Evolutionary conservation across 2,888 invertebrate genomes (phyloP), one percentile per base, ranked within the genome.

Genomic region (Epinotia demarniana): DNA sequence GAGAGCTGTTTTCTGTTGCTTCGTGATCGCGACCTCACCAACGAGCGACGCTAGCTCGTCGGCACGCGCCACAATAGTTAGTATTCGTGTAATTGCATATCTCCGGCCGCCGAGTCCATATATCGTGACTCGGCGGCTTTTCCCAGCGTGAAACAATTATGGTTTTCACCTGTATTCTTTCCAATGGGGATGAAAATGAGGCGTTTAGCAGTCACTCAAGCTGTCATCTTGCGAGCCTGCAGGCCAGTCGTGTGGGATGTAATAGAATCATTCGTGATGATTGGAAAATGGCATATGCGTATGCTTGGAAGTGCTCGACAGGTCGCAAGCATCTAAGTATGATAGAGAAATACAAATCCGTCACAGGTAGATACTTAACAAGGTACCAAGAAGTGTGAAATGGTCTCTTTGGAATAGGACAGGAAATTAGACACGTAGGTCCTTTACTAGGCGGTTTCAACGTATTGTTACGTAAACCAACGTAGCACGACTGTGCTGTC

Each of bases 401-500:
- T 82, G 77, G 80, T 81, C 79, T 81, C 78, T 79, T 83, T 80
- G 79, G 80, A 81, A 82, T 80, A 80, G 80, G 82, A 82, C 83
- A 80, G 79, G 83, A 88, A 86, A 89, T 88, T 88, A 84, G 88
- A 85, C 83, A 85, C 82, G 83, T 84, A 80, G 83, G 84, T 83
- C 82, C 80, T 79, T 83, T 83, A n/a, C 84, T 81, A 79, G 87
- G 84, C 87, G 84, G 85, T 87, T 88, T 87, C 83, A 83, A 86
- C 84, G 86, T 87, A 89, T 88, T 90, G 90, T 91, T 92, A 89
- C 90, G 87, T 89, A 89, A 90, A 88, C 86, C 86, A 85, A 90
- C 86, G 86, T 89, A 85, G 88, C 90, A 92, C 91, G 91, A 92
- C 87, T 81, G 85, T 83, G 88, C 89, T 90, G 90, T 91, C 91